phyloP scores from a whole-genome alignment of 2,888 invertebrate genomes.

The Ferrisia virgata region DNA sequence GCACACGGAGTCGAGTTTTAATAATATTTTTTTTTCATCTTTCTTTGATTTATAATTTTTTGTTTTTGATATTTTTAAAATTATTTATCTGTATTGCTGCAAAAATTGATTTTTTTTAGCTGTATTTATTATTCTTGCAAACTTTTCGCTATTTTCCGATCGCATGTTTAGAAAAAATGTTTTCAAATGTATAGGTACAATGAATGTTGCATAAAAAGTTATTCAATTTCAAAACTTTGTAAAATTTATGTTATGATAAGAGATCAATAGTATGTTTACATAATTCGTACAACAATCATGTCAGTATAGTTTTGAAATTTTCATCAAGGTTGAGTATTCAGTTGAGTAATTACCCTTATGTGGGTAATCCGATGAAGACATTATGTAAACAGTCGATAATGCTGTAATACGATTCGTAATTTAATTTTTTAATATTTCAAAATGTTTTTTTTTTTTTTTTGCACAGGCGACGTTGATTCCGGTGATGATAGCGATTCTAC shows the following conservation, averaged over 20 bases:
- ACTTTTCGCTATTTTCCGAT: no score
- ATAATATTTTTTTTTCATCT: no score
- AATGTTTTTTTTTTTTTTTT: constrained; percentile 40
- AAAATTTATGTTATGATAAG: not conserved
- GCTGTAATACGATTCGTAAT: not conserved
- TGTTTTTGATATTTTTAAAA: no score
- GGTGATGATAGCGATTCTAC: constrained; percentile 68
- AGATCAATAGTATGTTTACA: not conserved
- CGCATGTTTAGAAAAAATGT: not conserved
- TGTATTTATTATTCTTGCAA: no score
- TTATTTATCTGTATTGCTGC: no score
- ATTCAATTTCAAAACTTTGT: not conserved
- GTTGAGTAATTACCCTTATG: not conserved
- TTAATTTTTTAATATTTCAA: constrained; percentile 35
- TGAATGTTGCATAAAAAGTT: not conserved
- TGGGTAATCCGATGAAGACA: not conserved
- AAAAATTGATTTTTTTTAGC: no score
- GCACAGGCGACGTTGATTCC: constrained; percentile 75
- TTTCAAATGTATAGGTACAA: not conserved
- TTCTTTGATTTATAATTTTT: no score
- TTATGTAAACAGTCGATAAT: not conserved
- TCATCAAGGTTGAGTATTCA: not conserved
- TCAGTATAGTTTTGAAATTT: not conserved
- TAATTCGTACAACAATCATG: not conserved
- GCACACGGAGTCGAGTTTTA: no score